Evolutionary conservation across 2,113 vertebrate species (phyloP).

Genomic region (Chloropsis cyanopogon): DNA sequence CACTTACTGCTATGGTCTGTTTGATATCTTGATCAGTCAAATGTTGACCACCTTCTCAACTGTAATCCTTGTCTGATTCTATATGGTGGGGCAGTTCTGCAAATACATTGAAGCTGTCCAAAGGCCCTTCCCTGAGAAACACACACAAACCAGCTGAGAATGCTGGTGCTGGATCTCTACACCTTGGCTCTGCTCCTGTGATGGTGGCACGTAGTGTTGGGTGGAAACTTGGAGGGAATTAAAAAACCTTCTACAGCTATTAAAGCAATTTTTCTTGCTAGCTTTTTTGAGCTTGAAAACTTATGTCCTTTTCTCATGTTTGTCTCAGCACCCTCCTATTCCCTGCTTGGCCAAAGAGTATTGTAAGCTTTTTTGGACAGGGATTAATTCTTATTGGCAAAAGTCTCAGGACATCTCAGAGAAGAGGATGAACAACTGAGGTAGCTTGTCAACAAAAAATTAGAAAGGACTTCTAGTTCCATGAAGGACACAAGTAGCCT

Average conservation of each 20-base stretch:
- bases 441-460: background rate
- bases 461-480: background rate
- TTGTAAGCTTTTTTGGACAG: background rate
- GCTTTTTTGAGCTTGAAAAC: background rate
- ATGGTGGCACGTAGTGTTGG: background rate
- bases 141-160: background rate
- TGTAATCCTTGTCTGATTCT: background rate
- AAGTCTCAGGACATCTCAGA: background rate
- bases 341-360: background rate
- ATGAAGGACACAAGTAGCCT: background rate
- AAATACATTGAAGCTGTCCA: background rate
- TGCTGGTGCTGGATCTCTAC: background rate
- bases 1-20: background rate
- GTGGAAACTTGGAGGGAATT: background rate
- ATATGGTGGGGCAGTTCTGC: background rate
- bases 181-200: background rate
- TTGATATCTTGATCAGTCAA: background rate
- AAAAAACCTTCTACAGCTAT: background rate
- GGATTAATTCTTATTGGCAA: background rate
- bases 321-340: background rate
- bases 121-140: background rate
- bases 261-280: background rate
- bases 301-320: background rate
- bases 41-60: background rate
- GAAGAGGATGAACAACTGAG: background rate